Evolutionary conservation across 2,113 vertebrate species (phyloP).

Genomic region (Hyla sarda): DNA sequence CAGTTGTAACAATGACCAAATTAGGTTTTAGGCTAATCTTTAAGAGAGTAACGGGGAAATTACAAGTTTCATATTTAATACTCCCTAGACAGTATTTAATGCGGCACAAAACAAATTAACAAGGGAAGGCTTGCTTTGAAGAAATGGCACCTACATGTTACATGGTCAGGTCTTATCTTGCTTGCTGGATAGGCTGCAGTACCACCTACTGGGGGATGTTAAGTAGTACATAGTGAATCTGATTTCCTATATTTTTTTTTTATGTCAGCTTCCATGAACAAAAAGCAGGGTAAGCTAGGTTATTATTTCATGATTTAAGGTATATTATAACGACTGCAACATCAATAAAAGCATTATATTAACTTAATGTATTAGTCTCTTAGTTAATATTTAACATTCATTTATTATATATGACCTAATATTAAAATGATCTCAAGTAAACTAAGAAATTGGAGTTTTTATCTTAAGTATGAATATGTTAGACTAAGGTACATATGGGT

Average conservation of each 20-base stretch:
- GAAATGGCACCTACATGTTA: constrained; percentile 42
- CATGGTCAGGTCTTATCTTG: constrained; percentile 46
- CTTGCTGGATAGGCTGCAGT: constrained; percentile 67
- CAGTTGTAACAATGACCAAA: constrained; percentile 21
- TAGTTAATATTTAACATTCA: no score
- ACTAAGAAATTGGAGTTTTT: no score
- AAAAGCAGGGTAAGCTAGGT: not conserved
- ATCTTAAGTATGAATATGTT: no score
- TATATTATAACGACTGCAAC: not conserved
- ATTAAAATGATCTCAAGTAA: no score
- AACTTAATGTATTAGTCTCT: no score
- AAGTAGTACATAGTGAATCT: constrained; percentile 32
- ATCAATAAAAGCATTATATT: no score
- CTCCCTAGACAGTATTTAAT: constrained; percentile 72
- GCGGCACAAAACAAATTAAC: constrained; percentile 63
- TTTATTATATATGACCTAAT: no score
- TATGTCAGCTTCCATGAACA: not conserved
- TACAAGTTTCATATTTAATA: constrained; percentile 72
- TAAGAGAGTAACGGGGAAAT: constrained; percentile 67
- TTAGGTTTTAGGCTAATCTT: constrained; percentile 63
- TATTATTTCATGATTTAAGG: not conserved
- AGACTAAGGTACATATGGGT: no score
- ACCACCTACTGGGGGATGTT: constrained; percentile 72
- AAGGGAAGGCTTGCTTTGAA: constrained; percentile 61
- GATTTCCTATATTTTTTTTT: not conserved